Conservation (phyloP, 2,797 vertebrate genomes). For the Linurgus olivaceus region DNA sequence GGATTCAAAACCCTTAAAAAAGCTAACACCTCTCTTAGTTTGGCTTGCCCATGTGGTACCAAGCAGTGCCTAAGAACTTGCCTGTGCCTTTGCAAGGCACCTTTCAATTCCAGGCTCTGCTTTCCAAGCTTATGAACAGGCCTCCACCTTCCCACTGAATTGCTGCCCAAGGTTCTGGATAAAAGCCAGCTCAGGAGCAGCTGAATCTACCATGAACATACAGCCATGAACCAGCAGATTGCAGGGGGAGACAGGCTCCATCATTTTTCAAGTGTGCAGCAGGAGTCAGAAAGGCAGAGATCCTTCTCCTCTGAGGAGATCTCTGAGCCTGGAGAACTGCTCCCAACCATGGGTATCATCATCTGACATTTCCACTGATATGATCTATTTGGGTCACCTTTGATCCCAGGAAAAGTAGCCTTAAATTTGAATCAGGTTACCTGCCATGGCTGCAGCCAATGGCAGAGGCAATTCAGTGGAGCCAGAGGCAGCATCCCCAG, state of each 20-base stretch:
- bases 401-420: background rate
- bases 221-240: background rate
- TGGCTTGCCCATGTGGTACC: background rate
- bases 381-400: background rate
- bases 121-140: background rate
- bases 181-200: background rate
- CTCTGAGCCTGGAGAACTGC: background rate
- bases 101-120: background rate
- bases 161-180: background rate
- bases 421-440: background rate
- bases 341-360: background rate
- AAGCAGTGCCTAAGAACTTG: background rate
- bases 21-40: background rate
- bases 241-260: background rate
- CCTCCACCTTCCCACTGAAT: background rate
- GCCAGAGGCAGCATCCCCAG: background rate
- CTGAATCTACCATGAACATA: background rate
- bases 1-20: background rate
- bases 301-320: background rate
- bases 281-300: background rate
- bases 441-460: background rate
- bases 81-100: background rate
- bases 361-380: background rate
- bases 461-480: background rate
- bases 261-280: background rate